Base-by-base conservation (phyloP, 1,140 invertebrate genomes). In the Orussus abietinus region DNA sequence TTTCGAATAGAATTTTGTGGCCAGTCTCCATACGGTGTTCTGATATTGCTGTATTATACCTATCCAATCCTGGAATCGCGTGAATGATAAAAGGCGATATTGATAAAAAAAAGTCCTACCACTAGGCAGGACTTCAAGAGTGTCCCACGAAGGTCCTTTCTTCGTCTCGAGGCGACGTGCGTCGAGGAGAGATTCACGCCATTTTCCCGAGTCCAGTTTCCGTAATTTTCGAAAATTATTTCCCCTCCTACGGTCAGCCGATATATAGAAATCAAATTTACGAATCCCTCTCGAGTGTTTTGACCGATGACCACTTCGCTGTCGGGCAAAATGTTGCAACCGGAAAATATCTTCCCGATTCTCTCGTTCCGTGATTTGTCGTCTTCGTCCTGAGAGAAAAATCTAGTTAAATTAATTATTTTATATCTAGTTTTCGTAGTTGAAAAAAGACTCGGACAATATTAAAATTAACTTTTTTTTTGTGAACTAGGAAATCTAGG, bases 101-200 rank as follows among this genome's bases (percentile, higher is more conserved):
- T n/a, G n/a, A 33, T 32, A 21, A 30, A 38, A 38, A 39, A 46
- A 32, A 1, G 21, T 45, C 21, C 36, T 51, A 68, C 65, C 54
- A 66, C 65, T 6, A 68, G 34, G 36, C 52, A 55, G 3, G 65
- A 56, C 28, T 55, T 64, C 1, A 68, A 34, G 0, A 20, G 32
- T 0, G 55, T 66, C n/a, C 21, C 30, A 3, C 29, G 47, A 2
- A 68, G 53, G 38, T 68, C 25, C 13, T 20, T 35, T 28, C 65
- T 45, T 13, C 63, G 49, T 11, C 44, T 50, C 0, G 63, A 65
- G 2, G 51, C 21, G 0, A 45, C 15, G 0, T 42, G 20, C 1
- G 14, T 4, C 32, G 55, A 40, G 1, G 13, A n/a, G 9, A 55
- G 3, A 4, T 5, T 3, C 0, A 66, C 10, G 4, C 63, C 64